These are phyloP conservation scores for Drosophila maculinotata DNA, from an alignment of 2,888 invertebrate species.

Conservation along the genomic window DNA sequence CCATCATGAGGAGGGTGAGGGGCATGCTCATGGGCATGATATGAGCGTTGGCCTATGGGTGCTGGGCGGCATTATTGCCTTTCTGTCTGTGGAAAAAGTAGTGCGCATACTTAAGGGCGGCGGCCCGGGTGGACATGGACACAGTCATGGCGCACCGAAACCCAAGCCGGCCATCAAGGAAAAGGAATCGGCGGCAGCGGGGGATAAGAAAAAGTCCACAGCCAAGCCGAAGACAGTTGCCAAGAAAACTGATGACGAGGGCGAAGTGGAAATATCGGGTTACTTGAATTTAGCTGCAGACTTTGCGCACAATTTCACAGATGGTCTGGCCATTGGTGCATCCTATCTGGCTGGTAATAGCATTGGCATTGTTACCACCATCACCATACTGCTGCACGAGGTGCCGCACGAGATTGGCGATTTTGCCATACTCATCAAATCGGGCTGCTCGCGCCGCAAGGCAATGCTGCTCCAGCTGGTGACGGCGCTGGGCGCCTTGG, in stretches of 20 bases:
- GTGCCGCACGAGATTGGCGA: conserved; percentile 99
- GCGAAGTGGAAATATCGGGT: conserved; percentile 91
- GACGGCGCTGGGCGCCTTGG: conserved; percentile 97
- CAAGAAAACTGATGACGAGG: conserved; percentile 82
- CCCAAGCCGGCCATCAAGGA: conserved; percentile 51
- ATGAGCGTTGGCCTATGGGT: conserved; percentile 98
- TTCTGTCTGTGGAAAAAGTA: conserved; percentile 96
- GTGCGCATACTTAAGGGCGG: conserved; percentile 94
- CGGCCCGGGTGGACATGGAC: conserved; percentile 88
- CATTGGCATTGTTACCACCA: conserved; percentile 95
- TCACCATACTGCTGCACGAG: conserved; percentile 98
- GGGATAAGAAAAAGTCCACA: conserved; percentile 65
- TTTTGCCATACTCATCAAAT: conserved; percentile 99
- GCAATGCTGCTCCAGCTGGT: conserved; percentile 97
- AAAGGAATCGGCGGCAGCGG: conserved; percentile 53
- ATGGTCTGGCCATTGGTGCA: conserved; percentile 99
- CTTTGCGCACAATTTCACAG: conserved; percentile 99
- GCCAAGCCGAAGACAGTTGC: conserved; percentile 84
- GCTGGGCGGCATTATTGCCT: conserved; percentile 95
- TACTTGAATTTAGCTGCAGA: conserved; percentile 99
- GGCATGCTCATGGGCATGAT: conserved; percentile 89
- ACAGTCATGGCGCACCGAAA: conserved; percentile 74
- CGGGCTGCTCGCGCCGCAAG: conserved; percentile 96
- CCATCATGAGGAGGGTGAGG: conserved; percentile 85
- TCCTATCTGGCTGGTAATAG: conserved; percentile 96